Base-by-base conservation (phyloP, 2,797 vertebrate species). In the Leptatherina wallacei region DNA sequence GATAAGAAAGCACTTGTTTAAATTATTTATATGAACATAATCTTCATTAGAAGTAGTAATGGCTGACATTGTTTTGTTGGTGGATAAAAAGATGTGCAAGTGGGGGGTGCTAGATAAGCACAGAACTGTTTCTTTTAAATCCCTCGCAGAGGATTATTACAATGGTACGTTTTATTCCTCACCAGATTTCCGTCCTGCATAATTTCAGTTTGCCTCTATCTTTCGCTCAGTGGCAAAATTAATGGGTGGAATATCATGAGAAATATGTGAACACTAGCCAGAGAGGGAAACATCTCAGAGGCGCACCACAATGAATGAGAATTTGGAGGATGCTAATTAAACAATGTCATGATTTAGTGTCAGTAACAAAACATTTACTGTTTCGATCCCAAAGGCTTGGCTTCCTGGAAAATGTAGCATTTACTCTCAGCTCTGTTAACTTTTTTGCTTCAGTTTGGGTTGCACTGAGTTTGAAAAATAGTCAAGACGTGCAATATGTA, bases 311-410 rank as follows among this genome's bases (percentile, higher is more conserved):
- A 84, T 80, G 85, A 88, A 84, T 77, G 80, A 78, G 84, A 87
- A 89, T 84, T 79, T 81, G 49, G 68, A 87, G 73, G 77, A 88
- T 70, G 76, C 78, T 88, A 91, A 93, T 90, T 90, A 88, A 89
- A 88, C 88, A 90, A 87, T 89, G 82, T 67, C 33, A 60, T 92
- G 86, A 92, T 93, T 93, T 93, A 92, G 76, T 64, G 84, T 69
- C 79, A 70, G 86, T 83, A 85, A 88, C 73, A 88, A 86, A 83
- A 88, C 75, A 82, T 81, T 88, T 79, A 87, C 77, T 78, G 85
- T 83, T 88, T 87, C 59, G 52, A 61, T 78, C 80, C 89, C 77
- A 76, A 77, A 88, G 77, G 86, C 79, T 80, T 71, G 75, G 72
- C 73, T 90, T 93, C 82, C 81, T 88, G 85, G 88, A 91, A 88